Conservation (phyloP, 2,113 vertebrate genomes). For the Cricetomys ansorgei region DNA sequence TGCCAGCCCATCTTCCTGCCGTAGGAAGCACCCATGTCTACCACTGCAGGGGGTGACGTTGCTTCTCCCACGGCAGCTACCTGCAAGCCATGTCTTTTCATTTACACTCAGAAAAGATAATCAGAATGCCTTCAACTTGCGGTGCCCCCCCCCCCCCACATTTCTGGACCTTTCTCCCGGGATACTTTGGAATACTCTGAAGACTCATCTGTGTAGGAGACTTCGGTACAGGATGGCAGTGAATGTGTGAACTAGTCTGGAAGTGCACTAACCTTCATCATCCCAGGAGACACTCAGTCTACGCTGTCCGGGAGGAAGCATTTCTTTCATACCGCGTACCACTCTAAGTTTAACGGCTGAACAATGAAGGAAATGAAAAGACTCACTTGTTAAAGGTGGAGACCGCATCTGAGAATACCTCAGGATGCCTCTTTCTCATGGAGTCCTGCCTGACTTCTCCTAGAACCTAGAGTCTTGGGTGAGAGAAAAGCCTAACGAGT, state of each 20-base stretch:
- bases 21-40: accelerated
- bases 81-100: background rate
- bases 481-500: background rate
- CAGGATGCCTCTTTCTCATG: background rate
- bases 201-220: background rate
- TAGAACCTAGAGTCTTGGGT: background rate
- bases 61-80: background rate
- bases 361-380: background rate
- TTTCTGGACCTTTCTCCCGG: background rate
- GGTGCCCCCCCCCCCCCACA: background rate
- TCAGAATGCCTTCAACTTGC: background rate
- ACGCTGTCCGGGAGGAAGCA: background rate
- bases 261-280: background rate
- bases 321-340: background rate
- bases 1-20: background rate
- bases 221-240: background rate
- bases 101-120: background rate
- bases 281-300: background rate
- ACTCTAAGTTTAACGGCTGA: background rate
- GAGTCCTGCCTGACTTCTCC: background rate
- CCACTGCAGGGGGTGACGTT: background rate
- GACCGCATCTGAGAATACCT: background rate
- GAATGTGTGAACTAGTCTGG: background rate
- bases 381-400: background rate
- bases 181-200: background rate